A percentile compares a stretch with the other conserved stretches of the same genome.
phyloP scores from a whole-genome alignment of 2,113 vertebrate species.

The Saccopteryx leptura region DNA sequence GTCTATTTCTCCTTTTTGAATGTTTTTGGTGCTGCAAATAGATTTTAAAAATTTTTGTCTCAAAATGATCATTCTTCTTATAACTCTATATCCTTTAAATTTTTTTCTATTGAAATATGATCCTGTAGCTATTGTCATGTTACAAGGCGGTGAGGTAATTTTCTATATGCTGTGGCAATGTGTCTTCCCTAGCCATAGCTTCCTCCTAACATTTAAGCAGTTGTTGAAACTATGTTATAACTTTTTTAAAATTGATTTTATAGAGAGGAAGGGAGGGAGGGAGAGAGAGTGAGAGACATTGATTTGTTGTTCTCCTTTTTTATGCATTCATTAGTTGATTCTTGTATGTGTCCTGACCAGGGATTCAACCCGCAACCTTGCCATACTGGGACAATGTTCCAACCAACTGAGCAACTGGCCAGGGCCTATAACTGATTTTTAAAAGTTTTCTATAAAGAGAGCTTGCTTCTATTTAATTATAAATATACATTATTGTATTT shows the following conservation, averaged over 20 bases:
- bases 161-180: background rate
- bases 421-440: background rate
- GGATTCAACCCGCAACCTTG: too few species aligned
- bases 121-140: background rate
- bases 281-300: too few species aligned
- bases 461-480: conserved; percentile 6
- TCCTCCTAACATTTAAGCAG: background rate
- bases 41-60: background rate
- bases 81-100: background rate
- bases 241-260: too few species aligned
- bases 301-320: too few species aligned
- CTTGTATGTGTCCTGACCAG: too few species aligned
- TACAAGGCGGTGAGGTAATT: background rate
- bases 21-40: background rate
- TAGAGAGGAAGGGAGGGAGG: too few species aligned
- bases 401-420: too few species aligned
- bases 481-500: background rate
- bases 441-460: background rate
- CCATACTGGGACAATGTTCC: too few species aligned
- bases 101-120: background rate
- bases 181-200: background rate
- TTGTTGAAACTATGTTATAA: background rate
- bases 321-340: too few species aligned
- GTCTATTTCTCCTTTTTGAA: background rate
- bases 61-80: background rate